These are phyloP conservation scores for Myocastor coypus DNA, from an alignment of 2,113 vertebrate species.

Conservation along the genomic window DNA sequence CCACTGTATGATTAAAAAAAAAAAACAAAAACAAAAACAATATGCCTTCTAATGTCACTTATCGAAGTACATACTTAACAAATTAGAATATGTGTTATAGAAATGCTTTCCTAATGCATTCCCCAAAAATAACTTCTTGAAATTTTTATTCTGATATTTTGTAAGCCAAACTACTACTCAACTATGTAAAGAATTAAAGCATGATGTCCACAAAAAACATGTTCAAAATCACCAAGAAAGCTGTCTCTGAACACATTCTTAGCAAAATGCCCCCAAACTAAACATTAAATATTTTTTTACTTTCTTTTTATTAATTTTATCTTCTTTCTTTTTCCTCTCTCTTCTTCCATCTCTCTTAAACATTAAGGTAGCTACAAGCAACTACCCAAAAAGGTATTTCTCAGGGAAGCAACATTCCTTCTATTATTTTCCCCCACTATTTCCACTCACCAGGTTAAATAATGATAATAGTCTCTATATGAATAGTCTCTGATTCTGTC, in stretches of 20 bases:
- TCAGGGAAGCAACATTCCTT: background rate
- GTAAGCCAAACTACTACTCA: slow-evolving; percentile 66
- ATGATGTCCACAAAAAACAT: slow-evolving; percentile 53
- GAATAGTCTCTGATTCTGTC: no score
- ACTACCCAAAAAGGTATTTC: background rate
- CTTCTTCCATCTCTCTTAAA: background rate
- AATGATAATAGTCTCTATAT: background rate
- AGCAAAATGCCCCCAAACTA: slow-evolving; percentile 13
- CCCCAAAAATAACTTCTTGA: background rate
- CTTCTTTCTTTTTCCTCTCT: background rate
- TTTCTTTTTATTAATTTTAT: slow-evolving; percentile 60
- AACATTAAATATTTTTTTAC: background rate
- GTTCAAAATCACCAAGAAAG: slow-evolving; percentile 30
- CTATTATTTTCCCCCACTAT: background rate
- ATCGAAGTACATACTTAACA: background rate
- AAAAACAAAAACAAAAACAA: no score
- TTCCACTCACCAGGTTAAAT: background rate
- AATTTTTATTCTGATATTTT: slow-evolving; percentile 80
- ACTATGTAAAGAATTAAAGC: slow-evolving; percentile 75
- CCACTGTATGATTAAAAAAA: background rate
- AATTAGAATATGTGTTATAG: slow-evolving; percentile 6
- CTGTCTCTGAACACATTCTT: slow-evolving; percentile 56
- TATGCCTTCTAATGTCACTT: background rate
- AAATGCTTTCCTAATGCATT: background rate
- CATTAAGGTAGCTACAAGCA: background rate